phyloP scores from a whole-genome alignment of 2,797 vertebrate genomes.

The Lateolabrax maculatus region DNA sequence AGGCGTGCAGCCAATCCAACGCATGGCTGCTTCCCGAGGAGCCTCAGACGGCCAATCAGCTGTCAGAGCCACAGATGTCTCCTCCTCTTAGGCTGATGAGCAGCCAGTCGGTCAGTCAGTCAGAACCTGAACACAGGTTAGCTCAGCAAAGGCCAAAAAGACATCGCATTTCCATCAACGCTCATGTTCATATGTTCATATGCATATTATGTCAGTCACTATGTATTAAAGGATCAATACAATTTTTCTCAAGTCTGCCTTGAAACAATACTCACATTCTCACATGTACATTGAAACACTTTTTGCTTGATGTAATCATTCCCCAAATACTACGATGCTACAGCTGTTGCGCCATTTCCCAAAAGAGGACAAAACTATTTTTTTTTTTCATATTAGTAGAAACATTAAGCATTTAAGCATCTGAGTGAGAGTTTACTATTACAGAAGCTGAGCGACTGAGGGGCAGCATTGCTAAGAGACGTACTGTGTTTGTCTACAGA shows the following conservation, averaged over 20 bases:
- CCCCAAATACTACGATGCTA: too few species aligned
- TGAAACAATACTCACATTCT: neutral
- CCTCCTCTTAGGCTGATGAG: constrained; percentile 77
- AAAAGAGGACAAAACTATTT: too few species aligned
- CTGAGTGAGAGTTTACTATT: too few species aligned
- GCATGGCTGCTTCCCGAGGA: constrained; percentile 74
- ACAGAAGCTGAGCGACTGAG: too few species aligned
- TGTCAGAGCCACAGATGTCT: constrained; percentile 74
- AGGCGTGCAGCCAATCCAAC: constrained; percentile 80
- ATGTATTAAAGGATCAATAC: neutral
- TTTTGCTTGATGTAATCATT: neutral
- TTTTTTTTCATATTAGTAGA: too few species aligned
- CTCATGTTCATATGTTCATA: neutral
- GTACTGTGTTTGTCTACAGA: too few species aligned
- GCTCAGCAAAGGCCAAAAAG: neutral
- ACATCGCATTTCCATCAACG: constrained; percentile 15
- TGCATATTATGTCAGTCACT: neutral
- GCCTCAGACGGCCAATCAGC: constrained; percentile 71
- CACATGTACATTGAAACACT: neutral
- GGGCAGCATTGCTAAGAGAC: too few species aligned
- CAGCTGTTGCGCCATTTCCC: too few species aligned
- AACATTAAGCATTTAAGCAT: too few species aligned
- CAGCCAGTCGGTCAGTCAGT: constrained; percentile 52
- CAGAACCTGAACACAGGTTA: constrained; percentile 33
- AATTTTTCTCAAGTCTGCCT: neutral